Evolutionary conservation across 2,113 vertebrate species (phyloP).

Genomic region (Cettia cetti): DNA sequence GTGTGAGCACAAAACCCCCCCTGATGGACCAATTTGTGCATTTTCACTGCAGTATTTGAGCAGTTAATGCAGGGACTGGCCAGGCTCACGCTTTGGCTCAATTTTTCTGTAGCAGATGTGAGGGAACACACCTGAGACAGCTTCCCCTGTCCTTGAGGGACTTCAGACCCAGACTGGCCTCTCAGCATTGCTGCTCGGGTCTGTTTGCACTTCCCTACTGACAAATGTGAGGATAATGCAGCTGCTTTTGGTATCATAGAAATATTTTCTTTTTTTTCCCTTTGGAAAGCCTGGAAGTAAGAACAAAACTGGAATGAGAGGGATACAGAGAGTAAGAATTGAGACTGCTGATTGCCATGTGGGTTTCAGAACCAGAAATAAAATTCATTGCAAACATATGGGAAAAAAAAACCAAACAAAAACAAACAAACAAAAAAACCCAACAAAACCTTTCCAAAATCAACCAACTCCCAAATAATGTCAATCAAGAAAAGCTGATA

Average conservation of each 20-base stretch:
- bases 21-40: background rate
- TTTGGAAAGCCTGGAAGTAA: background rate
- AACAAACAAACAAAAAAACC: too few relatives aligned
- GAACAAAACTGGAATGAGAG: background rate
- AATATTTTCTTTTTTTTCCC: background rate
- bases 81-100: background rate
- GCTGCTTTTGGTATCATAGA: background rate
- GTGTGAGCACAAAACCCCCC: background rate
- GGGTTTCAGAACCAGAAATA: background rate
- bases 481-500: background rate
- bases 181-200: background rate
- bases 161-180: background rate
- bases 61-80: background rate
- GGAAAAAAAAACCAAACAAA: fast-evolving
- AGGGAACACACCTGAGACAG: background rate
- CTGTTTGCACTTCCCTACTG: background rate
- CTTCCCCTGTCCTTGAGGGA: background rate
- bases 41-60: background rate
- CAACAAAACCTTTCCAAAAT: background rate
- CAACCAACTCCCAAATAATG: background rate
- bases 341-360: background rate
- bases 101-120: background rate
- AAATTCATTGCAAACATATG: background rate
- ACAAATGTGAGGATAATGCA: background rate
- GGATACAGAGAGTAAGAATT: background rate